phyloP scores from a whole-genome alignment of 2,888 invertebrate species.

The Drosophila tanythrix region DNA sequence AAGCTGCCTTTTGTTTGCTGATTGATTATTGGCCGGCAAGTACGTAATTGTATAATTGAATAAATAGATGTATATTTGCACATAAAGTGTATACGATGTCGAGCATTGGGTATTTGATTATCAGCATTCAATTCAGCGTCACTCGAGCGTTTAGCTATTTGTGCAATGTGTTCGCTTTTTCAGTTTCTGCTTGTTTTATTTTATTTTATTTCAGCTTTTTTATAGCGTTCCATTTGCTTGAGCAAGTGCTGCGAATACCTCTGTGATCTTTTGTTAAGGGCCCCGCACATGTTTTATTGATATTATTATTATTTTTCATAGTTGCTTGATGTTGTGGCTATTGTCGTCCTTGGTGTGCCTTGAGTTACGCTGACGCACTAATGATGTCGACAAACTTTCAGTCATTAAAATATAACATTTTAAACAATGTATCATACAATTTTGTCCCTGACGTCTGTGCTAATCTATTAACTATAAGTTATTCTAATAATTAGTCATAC shows the following conservation, averaged over 20 bases:
- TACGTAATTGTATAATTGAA: constrained; percentile 32
- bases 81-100: constrained; percentile 8
- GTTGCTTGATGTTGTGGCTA: constrained; percentile 11
- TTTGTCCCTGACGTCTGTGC: constrained; percentile 9
- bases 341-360: constrained; percentile 36
- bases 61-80: constrained; percentile 30
- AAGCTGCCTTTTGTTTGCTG: constrained; percentile 21
- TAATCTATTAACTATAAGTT: background rate
- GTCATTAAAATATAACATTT: constrained; percentile 1
- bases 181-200: constrained; percentile 24
- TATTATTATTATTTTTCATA: background rate
- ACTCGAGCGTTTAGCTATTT: constrained; percentile 66
- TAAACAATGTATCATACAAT: background rate
- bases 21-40: constrained; percentile 44
- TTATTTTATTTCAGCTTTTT: background rate
- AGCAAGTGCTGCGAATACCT: constrained; percentile 28
- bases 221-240: constrained; percentile 32
- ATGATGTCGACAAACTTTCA: constrained; percentile 10
- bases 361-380: constrained; percentile 44
- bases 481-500: background rate
- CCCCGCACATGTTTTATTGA: constrained; percentile 5
- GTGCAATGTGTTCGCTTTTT: constrained; percentile 46
- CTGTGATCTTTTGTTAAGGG: constrained; percentile 28
- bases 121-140: constrained; percentile 52
- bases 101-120: constrained; percentile 54